Percentiles rank a stretch among this genome's conserved stretches.
These are phyloP conservation scores for Ichneumon xanthorius DNA, from an alignment of 2,888 invertebrate species.

Conservation along the genomic window DNA sequence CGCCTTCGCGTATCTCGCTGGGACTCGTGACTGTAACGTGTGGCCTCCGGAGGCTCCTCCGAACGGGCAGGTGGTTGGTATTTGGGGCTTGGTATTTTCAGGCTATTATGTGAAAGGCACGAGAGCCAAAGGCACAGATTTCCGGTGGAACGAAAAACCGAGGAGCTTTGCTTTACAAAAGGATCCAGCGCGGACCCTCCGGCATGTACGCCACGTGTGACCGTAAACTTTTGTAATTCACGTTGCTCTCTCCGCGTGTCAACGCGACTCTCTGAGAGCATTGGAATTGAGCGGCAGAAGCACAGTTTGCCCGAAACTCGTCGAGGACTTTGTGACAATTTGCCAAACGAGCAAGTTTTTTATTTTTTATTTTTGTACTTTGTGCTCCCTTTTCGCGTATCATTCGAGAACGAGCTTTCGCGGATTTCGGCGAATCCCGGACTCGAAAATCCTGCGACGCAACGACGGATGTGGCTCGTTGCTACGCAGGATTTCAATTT, in stretches of 20 bases:
- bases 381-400: not conserved
- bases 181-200: not conserved
- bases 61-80: conserved; percentile 22
- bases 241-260: not conserved
- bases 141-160: not conserved
- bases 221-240: conserved; percentile 3
- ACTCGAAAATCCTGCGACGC: conserved; percentile 9
- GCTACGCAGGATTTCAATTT: not conserved
- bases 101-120: not conserved
- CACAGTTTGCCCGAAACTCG: conserved; percentile 2
- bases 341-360: conserved; percentile 8
- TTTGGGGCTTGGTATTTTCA: not conserved
- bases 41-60: not conserved
- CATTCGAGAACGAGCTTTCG: conserved; percentile 32
- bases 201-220: conserved; percentile 10
- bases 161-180: not conserved
- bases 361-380: not conserved
- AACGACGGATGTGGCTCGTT: conserved; percentile 8
- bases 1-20: too few relatives aligned
- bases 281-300: not conserved
- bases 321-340: conserved; percentile 14
- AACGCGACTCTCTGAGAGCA: not conserved
- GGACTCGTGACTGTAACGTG: not conserved
- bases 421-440: not conserved
- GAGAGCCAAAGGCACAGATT: conserved; percentile 8